phyloP scores from a whole-genome alignment of 2,113 vertebrate species.

The Gambusia affinis region DNA sequence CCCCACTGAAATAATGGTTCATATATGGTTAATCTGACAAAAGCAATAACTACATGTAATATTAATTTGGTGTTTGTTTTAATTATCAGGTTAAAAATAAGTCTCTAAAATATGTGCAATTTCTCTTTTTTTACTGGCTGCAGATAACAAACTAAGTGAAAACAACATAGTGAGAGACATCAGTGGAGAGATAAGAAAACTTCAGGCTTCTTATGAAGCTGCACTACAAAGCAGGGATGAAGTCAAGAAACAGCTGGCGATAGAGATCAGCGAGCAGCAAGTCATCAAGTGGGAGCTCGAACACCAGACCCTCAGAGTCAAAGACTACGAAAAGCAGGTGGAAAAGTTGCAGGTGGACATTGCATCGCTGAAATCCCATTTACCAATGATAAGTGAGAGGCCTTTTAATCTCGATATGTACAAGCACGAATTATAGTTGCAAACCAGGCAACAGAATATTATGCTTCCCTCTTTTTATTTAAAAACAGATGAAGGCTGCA shows the following conservation, averaged over 20 bases:
- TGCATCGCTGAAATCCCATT: constrained; percentile 43
- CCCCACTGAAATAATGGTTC: too few relatives aligned
- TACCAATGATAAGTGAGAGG: constrained; percentile 65
- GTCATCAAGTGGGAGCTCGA: constrained; percentile 51
- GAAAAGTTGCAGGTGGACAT: constrained; percentile 43
- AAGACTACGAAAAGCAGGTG: constrained; percentile 23
- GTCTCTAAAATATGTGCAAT: not conserved
- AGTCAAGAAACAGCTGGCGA: constrained; percentile 34
- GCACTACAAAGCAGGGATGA: constrained; percentile 29
- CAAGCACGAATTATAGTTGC: not conserved
- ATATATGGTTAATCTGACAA: too few relatives aligned
- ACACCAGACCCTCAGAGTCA: constrained; percentile 22
- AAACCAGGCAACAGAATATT: not conserved
- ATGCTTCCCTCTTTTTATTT: constrained; percentile 17
- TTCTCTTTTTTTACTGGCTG: not conserved
- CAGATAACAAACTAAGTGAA: constrained; percentile 58
- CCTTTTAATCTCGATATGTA: not conserved
- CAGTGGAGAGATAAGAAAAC: constrained; percentile 49
- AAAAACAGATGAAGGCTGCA: constrained; percentile 70
- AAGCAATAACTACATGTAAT: too few relatives aligned
- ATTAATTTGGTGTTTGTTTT: too few relatives aligned
- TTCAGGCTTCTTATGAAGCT: constrained; percentile 43
- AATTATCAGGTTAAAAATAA: too few relatives aligned
- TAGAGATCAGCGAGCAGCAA: constrained; percentile 18
- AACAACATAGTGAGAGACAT: constrained; percentile 44